These are phyloP conservation scores for Tiphia femorata DNA, from an alignment of 2,888 invertebrate genomes.

Conservation along the genomic window DNA sequence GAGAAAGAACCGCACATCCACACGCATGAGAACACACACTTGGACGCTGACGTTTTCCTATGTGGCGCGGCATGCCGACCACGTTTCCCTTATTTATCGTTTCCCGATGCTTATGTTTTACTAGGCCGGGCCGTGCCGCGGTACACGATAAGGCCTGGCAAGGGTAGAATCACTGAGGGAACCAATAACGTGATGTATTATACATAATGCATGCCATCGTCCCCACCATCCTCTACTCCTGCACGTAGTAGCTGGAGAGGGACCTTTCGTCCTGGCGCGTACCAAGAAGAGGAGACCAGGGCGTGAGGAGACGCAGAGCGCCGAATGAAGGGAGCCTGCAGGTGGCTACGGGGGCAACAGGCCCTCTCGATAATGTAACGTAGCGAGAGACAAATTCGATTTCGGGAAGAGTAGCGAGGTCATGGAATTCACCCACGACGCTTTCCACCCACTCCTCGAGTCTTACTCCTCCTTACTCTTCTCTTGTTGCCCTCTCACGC, in stretches of 20 bases:
- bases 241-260: slow-evolving; percentile 42
- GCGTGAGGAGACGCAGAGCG: neutral
- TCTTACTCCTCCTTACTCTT: too few relatives aligned
- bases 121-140: slow-evolving; percentile 61
- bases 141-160: slow-evolving; percentile 65
- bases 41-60: slow-evolving; percentile 32
- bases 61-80: slow-evolving; percentile 62
- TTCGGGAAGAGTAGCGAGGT: slow-evolving; percentile 18
- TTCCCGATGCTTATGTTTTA: slow-evolving; percentile 69
- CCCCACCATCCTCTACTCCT: slow-evolving; percentile 39
- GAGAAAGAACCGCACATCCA: slow-evolving; percentile 2
- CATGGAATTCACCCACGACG: neutral
- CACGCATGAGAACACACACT: too few relatives aligned
- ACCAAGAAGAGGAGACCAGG: slow-evolving; percentile 19
- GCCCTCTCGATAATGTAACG: slow-evolving; percentile 57
- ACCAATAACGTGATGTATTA: slow-evolving; percentile 70
- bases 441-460: too few relatives aligned
- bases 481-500: too few relatives aligned
- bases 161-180: slow-evolving; percentile 68
- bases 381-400: slow-evolving; percentile 59
- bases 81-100: slow-evolving; percentile 69
- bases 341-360: slow-evolving; percentile 5
- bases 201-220: slow-evolving; percentile 68
- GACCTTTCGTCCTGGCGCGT: slow-evolving; percentile 4
- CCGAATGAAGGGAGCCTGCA: slow-evolving; percentile 9